phyloP scores from a whole-genome alignment of 2,888 invertebrate genomes.

The Chalcis sispes region DNA sequence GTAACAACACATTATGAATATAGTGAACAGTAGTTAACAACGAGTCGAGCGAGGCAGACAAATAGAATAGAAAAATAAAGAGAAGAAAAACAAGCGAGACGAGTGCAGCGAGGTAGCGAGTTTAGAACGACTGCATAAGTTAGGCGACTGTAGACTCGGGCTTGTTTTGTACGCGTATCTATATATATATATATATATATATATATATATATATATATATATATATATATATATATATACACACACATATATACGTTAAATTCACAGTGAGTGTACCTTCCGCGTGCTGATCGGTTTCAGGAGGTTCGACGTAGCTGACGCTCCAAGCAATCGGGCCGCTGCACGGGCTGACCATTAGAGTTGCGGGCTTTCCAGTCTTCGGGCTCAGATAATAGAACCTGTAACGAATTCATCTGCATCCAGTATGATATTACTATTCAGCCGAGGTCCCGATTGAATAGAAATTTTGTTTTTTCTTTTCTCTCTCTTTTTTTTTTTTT shows the following conservation, averaged over 20 bases:
- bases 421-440: slow-evolving; percentile 72
- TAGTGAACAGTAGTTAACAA: no score
- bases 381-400: slow-evolving; percentile 74
- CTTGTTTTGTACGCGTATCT: no score
- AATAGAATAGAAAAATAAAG: no score
- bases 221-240: slow-evolving; percentile 10
- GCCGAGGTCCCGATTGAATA: slow-evolving; percentile 61
- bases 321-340: slow-evolving; percentile 74
- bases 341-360: slow-evolving; percentile 73
- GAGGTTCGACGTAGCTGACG: slow-evolving; percentile 73
- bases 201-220: slow-evolving; percentile 25
- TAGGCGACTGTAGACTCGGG: no score
- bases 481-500: neutral
- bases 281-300: slow-evolving; percentile 69
- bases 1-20: no score
- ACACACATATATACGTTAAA: slow-evolving; percentile 18
- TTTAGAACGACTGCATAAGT: no score
- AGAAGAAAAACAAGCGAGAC: no score
- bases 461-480: slow-evolving; percentile 37
- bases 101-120: no score
- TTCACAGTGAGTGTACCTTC: slow-evolving; percentile 62
- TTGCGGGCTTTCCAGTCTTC: slow-evolving; percentile 72
- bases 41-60: no score
- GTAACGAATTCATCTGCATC: slow-evolving; percentile 73
- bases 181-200: no score